Evolutionary conservation across 2,797 vertebrate species (phyloP), one percentile per base, ranked within the genome.

Genomic region (Artibeus lituratus): DNA sequence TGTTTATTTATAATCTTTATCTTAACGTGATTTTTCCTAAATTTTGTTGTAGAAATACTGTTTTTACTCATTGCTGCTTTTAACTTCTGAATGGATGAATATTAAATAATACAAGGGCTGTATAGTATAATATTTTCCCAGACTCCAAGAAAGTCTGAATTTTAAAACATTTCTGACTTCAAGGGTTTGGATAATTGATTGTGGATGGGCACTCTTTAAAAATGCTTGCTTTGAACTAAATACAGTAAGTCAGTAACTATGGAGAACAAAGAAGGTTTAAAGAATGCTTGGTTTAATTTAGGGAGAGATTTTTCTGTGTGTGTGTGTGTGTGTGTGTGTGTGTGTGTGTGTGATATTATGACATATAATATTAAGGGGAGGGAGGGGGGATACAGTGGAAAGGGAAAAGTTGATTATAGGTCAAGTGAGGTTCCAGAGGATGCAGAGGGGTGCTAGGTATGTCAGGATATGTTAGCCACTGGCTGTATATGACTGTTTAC

Each of bases 21-120:
- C 29, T 91, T 70, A 90, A 80, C 94, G 24, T 10, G 39, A n/a
- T 53, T 83, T 91, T 87, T 26, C 7, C 12, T 90, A 35, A 67
- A 82, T 82, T 96, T 94, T 86, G 8, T 86, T 78, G 18, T 80
- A 90, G 69, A 55, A 90, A n/a, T 91, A 42, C 53, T 65, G 24
- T 91, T 26, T 91, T 88, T 96, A 26, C 19, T 83, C 94, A 37
- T 88, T 87, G 22, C 67, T 87, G 10, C 32, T 78, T 39, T 29
- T 81, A 35, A 35, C 22, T 22, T 84, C 37, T 67, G 72, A 72
- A n/a, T 87, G 12, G 39, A n/a, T 91, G 74, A 37, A 47, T 65
- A 67, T 44, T 59, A 86, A 92, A 59, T 90, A 57, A 73, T 47
- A 37, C 47, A 73, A 78, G 24, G 35, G n/a, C 26, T 86, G 37